Percentiles rank a stretch among this genome's conserved stretches.
Conservation (phyloP, 1,140 invertebrate genomes). For the Trinorchestia longiramus region DNA sequence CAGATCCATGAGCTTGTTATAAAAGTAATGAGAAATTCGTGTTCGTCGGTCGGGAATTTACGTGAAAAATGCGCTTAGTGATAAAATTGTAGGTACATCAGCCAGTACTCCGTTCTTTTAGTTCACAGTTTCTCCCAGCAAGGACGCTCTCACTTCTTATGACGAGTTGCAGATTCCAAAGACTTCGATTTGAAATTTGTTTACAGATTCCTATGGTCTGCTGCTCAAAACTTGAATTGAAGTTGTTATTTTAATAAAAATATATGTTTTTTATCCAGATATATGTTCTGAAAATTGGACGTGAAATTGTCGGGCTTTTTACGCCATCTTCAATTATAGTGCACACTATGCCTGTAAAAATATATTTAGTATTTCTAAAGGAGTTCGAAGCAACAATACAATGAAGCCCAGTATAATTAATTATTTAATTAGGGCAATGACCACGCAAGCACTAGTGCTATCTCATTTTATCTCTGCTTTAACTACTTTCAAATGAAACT, state of each 20-base stretch:
- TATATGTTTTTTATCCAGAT: not conserved
- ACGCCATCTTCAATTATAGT: no score
- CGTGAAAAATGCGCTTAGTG: not conserved
- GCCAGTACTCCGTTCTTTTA: not conserved
- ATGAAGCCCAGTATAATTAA: not conserved
- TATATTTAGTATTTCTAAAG: not conserved
- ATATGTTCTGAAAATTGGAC: not conserved
- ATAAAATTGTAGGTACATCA: not conserved
- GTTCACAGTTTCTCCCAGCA: not conserved
- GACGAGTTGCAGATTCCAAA: not conserved
- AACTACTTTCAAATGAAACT: no score
- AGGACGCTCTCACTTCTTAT: not conserved
- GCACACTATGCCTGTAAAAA: no score
- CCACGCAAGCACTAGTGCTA: no score
- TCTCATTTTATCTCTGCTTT: no score
- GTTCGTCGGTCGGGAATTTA: not conserved
- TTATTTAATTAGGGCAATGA: not conserved
- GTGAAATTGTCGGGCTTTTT: no score
- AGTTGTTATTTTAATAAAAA: not conserved
- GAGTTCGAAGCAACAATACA: not conserved
- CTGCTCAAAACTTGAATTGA: not conserved
- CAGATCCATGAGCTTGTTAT: not conserved
- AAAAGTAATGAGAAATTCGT: slow-evolving; percentile 9
- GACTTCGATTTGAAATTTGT: not conserved
- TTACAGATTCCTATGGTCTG: not conserved